phyloP scores from a whole-genome alignment of 2,113 vertebrate species.

The Xyrauchen texanus region DNA sequence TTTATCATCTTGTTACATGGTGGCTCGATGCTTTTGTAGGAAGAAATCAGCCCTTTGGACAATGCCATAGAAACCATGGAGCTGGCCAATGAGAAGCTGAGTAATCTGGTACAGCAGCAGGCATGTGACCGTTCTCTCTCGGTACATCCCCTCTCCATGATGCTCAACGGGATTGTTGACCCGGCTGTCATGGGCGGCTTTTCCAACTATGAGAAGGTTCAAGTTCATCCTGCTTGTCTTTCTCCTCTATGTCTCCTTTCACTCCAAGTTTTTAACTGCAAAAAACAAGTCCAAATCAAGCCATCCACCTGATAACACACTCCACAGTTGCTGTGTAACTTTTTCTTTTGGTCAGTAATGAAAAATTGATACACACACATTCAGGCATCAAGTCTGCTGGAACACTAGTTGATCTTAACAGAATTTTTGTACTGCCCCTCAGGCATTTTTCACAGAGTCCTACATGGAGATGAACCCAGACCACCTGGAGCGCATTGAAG shows the following conservation, averaged over 20 bases:
- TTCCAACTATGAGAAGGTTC: slow-evolving; percentile 95
- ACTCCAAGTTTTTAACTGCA: slow-evolving; percentile 11
- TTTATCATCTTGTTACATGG: no score
- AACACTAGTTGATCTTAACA: neutral
- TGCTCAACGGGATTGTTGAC: slow-evolving; percentile 93
- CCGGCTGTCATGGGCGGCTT: slow-evolving; percentile 96
- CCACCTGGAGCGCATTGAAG: slow-evolving; percentile 86
- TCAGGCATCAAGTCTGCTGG: neutral
- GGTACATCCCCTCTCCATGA: slow-evolving; percentile 93
- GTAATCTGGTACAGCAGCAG: slow-evolving; percentile 92
- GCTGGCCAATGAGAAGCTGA: slow-evolving; percentile 88
- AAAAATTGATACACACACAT: neutral
- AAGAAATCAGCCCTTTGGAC: slow-evolving; percentile 89
- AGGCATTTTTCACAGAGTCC: slow-evolving; percentile 92
- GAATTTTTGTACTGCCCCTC: slow-evolving; percentile 46
- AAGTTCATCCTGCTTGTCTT: no score
- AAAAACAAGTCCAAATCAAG: neutral
- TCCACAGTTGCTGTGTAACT: neutral
- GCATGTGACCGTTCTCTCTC: slow-evolving; percentile 82
- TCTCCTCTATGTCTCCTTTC: neutral
- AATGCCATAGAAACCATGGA: slow-evolving; percentile 95
- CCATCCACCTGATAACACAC: neutral
- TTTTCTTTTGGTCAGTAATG: neutral
- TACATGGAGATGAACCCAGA: slow-evolving; percentile 86
- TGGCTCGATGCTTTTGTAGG: slow-evolving; percentile 67